Evolutionary conservation across 2,113 vertebrate species (phyloP), one percentile per base, ranked within the genome.

Genomic region (Maccullochella peelii): DNA sequence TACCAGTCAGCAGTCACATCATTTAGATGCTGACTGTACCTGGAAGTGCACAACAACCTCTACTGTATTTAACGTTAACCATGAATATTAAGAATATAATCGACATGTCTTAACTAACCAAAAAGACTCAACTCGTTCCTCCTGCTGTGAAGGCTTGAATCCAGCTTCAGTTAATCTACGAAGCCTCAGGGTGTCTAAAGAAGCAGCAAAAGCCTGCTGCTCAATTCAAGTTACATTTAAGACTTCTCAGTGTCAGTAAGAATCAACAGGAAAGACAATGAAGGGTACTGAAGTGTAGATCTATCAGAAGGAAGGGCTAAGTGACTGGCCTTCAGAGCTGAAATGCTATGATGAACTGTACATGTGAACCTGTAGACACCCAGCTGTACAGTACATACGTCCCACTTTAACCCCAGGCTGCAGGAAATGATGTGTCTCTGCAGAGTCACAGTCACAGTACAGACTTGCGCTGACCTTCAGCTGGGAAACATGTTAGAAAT

Each of bases 21-120:
- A 16, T 40, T 50, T 10, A 21, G n/a, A 66, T 23, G 18, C 65
- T 33, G 57, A 50, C 50, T 18, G 61, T 8, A 73, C 69, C 47
- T 73, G 21, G 7, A 57, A n/a, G 36, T 42, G 8, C 79, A 81
- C 20, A 58, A 59, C 73, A 68, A 70, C 20, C 58, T 55, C 44
- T 57, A 55, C 57, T 57, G 49, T 16, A 36, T 54, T 44, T 74
- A 62, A 79, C 30, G 44, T 44, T 74, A 62, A 79, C 30, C 11
- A n/a, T 52, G 52, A 65, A 58, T 36, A 27, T 16, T 61, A 52
- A 54, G 44, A 74, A 73, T 30, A 27, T 30, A 18, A 40, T 65
- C 18, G 42, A 57, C 52, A 27, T 12, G n/a, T 59, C 5, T n/a
- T 7, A 23, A 54, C 58, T 63, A 27, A 63, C 30, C 18, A 72